Evolutionary conservation across 1,140 invertebrate species (phyloP).

Genomic region (Drosophila yakuba): DNA sequence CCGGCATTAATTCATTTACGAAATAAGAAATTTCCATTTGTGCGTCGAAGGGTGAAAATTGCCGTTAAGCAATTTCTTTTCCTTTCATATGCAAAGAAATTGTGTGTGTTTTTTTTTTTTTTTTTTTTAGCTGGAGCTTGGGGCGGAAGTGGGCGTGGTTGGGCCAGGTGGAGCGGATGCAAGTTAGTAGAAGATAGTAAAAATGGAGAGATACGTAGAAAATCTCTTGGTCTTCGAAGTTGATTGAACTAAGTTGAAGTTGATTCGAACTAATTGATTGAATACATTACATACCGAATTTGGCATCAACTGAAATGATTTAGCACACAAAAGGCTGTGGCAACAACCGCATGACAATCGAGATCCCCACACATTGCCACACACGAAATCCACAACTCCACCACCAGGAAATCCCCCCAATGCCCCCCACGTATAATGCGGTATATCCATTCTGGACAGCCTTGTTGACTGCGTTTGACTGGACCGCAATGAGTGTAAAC

Average conservation of each 20-base stretch:
- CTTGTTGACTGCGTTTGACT: slow-evolving; percentile 53
- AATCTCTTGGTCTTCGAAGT: neutral
- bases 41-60: slow-evolving; percentile 41
- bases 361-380: neutral
- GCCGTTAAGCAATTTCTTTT: slow-evolving; percentile 68
- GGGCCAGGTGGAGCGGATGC: neutral
- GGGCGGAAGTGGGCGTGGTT: slow-evolving; percentile 1
- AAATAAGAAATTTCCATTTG: slow-evolving; percentile 32
- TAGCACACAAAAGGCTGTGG: slow-evolving; percentile 1
- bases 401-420: neutral
- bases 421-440: neutral
- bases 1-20: slow-evolving; percentile 69
- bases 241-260: too few relatives aligned
- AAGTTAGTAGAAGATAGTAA: neutral
- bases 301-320: neutral
- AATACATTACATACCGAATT: neutral
- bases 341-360: neutral
- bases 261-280: slow-evolving; percentile 4
- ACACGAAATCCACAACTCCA: neutral
- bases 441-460: slow-evolving; percentile 16
- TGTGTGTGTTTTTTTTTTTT: neutral
- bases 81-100: slow-evolving; percentile 39
- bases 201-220: too few relatives aligned
- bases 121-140: neutral
- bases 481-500: slow-evolving; percentile 65